Evolutionary conservation across 2,113 vertebrate genomes (phyloP), one percentile per base, ranked within the genome.

Genomic region (Heterocephalus glaber): DNA sequence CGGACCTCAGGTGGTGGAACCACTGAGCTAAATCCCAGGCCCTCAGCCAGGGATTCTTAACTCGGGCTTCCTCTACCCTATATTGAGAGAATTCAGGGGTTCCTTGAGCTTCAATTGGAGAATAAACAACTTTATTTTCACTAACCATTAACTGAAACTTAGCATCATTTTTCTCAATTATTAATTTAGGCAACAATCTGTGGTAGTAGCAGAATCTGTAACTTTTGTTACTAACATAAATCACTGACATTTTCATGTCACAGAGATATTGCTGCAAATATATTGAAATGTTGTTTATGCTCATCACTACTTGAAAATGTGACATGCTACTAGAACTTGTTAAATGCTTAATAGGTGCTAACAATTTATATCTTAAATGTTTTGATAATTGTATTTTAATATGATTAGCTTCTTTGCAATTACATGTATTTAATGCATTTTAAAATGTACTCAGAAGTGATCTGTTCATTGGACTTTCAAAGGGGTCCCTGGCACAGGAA

Each of bases 51-150:
- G 9, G 47, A 49, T 49, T 49, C 47, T 49, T 49, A 66, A 76
- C 22, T 16, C 52, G 35, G 41, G 41, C 17, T 88, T 44, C 1
- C 26, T 11, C 52, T 44, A 54, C 54, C 14, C 9, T 66, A 35
- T 41, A 60, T 24, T 58, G 47, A 86, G 20, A 82, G 74, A 94
- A 74, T 61, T 84, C 35, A 93, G 35, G 61, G 44, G 70, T 68
- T 38, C 52, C 52, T 84, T 61, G 38, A 92, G 28, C 14, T 92
- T 84, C 28, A 84, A 68, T 68, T 35, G 49, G 26, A n/a, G 74
- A 91, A 92, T 88, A 85, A 38, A 44, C 2, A 89, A 56, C n/a
- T n/a, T n/a, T 81, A 81, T 90, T 86, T 81, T 74, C 63, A 90
- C 58, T 96, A 90, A 38, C 14, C 2, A 63, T 54, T 85, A 81